Evolutionary conservation across 2,113 vertebrate species (phyloP).

Genomic region (Regulus satrapa): DNA sequence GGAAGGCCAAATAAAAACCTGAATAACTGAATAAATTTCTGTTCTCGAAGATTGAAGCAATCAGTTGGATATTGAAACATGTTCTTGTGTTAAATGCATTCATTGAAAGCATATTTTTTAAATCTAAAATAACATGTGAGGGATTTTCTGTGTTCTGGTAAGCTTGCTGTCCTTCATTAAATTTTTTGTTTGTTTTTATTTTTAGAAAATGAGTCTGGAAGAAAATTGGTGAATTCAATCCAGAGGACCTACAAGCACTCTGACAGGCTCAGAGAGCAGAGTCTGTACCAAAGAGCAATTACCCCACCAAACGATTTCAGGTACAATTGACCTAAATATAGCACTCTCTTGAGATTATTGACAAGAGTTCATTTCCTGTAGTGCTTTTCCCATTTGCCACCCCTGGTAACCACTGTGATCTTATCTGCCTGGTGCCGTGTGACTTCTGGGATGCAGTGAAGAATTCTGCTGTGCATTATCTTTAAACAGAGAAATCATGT

Average conservation of each 20-base stretch:
- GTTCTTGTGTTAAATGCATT: not conserved
- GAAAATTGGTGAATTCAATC: conserved; percentile 79
- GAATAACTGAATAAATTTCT: not conserved
- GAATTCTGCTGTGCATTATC: conserved; percentile 57
- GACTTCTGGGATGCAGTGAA: conserved; percentile 68
- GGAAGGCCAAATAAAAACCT: not conserved
- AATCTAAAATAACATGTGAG: not conserved
- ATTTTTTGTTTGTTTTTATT: not conserved
- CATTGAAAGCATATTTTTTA: not conserved
- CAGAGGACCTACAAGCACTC: conserved; percentile 62
- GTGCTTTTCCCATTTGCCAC: conserved; percentile 37
- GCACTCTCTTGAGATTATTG: conserved; percentile 41
- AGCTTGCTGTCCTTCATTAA: not conserved
- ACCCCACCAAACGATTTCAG: conserved; percentile 79
- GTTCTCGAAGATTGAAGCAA: not conserved
- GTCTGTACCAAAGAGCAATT: conserved; percentile 79
- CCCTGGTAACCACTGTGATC: conserved; percentile 48
- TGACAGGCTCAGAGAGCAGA: conserved; percentile 69
- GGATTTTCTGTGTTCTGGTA: not conserved
- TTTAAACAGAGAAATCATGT: conserved; percentile 64
- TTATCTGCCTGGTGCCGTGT: conserved; percentile 60
- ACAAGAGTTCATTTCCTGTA: conserved; percentile 52
- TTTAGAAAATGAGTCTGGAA: conserved; percentile 87
- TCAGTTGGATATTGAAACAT: not conserved
- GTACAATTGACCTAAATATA: conserved; percentile 74